phyloP scores from a whole-genome alignment of 1,140 invertebrate genomes.

The Globodera ellingtonae region DNA sequence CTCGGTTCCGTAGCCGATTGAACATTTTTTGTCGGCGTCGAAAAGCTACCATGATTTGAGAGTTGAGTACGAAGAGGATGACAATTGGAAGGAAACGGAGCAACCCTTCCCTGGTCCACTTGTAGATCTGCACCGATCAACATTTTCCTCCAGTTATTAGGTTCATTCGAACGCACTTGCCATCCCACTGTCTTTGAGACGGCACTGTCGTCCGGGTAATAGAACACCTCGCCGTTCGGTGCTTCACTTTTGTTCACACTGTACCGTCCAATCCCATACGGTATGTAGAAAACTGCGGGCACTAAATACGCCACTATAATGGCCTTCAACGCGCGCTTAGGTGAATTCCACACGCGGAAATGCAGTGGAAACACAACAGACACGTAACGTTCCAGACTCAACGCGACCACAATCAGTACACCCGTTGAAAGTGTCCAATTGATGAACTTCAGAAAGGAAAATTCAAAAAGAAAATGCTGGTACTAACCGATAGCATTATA shows the following conservation, averaged over 20 bases:
- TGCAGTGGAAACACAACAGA: constrained; percentile 65
- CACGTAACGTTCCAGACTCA: constrained; percentile 60
- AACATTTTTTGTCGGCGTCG: constrained; percentile 63
- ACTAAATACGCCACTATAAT: constrained; percentile 60
- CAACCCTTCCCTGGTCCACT: constrained; percentile 62
- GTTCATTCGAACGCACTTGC: constrained; percentile 36
- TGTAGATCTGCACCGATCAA: constrained; percentile 55
- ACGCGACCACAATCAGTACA: constrained; percentile 61
- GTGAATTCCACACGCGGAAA: constrained; percentile 62
- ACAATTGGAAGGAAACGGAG: constrained; percentile 61
- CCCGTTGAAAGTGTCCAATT: constrained; percentile 64
- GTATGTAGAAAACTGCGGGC: constrained; percentile 60
- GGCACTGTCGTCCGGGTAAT: constrained; percentile 52
- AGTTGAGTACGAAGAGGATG: constrained; percentile 56
- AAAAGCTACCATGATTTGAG: constrained; percentile 64
- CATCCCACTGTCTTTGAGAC: constrained; percentile 49
- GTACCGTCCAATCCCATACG: constrained; percentile 58
- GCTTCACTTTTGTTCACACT: constrained; percentile 38
- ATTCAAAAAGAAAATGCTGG: background rate
- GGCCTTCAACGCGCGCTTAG: constrained; percentile 55
- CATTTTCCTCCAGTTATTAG: background rate
- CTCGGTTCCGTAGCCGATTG: constrained; percentile 59
- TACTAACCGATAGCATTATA: constrained; percentile 55
- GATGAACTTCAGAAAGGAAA: constrained; percentile 44
- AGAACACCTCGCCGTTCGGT: constrained; percentile 42